phyloP scores from a whole-genome alignment of 2,797 vertebrate genomes.

The Paratrypauchen microcephalus region DNA sequence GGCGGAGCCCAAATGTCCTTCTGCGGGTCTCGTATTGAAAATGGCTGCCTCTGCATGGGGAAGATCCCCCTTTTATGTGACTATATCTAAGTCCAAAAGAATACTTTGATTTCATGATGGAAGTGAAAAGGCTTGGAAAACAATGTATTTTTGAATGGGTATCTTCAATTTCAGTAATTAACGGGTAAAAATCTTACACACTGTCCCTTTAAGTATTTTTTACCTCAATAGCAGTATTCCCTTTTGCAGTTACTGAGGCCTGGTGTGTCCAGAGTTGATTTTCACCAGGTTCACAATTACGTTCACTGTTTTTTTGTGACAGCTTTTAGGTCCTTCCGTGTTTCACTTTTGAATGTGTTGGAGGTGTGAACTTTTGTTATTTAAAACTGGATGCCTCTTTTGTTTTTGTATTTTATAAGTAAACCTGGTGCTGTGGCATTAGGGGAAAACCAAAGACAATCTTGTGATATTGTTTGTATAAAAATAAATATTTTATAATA shows the following conservation, averaged over 20 bases:
- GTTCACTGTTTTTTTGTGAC: slow-evolving; percentile 30
- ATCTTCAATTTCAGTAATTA: too few species aligned
- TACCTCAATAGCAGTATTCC: neutral
- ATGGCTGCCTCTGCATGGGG: too few species aligned
- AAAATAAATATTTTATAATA: slow-evolving; percentile 59
- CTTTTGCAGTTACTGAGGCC: neutral
- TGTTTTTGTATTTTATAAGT: slow-evolving; percentile 13
- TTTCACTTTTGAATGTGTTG: slow-evolving; percentile 11
- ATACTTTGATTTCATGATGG: too few species aligned
- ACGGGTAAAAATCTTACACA: too few species aligned
- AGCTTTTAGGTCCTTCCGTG: slow-evolving; percentile 21
- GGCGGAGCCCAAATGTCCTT: too few species aligned
- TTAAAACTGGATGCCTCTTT: slow-evolving; percentile 36
- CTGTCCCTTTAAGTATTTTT: too few species aligned
- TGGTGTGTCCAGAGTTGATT: slow-evolving; percentile 32
- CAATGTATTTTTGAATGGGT: too few species aligned
- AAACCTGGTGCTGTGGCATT: slow-evolving; percentile 34
- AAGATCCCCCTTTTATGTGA: too few species aligned
- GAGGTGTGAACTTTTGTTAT: slow-evolving; percentile 34
- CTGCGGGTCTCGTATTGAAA: too few species aligned
- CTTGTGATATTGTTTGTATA: slow-evolving; percentile 17
- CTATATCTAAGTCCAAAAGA: too few species aligned
- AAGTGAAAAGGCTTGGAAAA: too few species aligned
- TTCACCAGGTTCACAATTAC: slow-evolving; percentile 37
- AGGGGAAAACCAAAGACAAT: slow-evolving; percentile 16